Evolutionary conservation across 37 sponge, comb jelly and placozoan species (phyloP).

Genomic region (Aplysina aerophoba): DNA sequence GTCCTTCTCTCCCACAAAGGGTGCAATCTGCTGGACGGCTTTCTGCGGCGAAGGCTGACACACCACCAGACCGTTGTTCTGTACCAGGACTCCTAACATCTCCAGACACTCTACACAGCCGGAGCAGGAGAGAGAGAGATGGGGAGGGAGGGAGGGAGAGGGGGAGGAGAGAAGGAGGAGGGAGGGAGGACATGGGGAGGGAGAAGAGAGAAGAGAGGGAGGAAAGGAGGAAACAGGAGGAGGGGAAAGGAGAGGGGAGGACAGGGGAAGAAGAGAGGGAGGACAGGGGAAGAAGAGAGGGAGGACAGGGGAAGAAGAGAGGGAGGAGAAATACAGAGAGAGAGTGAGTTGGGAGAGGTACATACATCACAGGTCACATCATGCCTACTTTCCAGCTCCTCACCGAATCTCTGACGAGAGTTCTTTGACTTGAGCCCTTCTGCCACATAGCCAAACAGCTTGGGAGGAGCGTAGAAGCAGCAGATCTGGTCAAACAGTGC

Average conservation of each 20-base stretch:
- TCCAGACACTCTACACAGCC: slow-evolving; percentile 94
- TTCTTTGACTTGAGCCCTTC: slow-evolving; percentile 92
- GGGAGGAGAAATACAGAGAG: background rate
- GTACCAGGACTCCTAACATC: slow-evolving; percentile 82
- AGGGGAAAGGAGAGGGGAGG: background rate
- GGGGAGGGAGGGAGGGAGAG: background rate
- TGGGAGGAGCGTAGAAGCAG: slow-evolving; percentile 83
- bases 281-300: too few relatives aligned
- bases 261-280: too few relatives aligned
- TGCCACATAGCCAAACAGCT: slow-evolving; percentile 69
- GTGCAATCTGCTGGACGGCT: slow-evolving; percentile 73
- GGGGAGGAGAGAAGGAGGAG: background rate
- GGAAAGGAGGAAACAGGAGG: background rate
- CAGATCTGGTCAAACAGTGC: slow-evolving; percentile 76
- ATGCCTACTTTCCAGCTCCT: background rate
- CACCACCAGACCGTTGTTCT: slow-evolving; percentile 78
- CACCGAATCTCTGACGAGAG: slow-evolving; percentile 82
- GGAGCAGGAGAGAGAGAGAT: background rate
- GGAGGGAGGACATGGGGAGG: background rate
- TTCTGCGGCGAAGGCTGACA: slow-evolving; percentile 88
- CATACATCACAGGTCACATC: background rate
- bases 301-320: too few relatives aligned
- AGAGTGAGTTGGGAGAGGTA: background rate
- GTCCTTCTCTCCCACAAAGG: slow-evolving; percentile 87
- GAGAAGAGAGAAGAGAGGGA: background rate